Evolutionary conservation across 2,797 vertebrate species (phyloP).

Genomic region (Petrocephalus schoutedeni): DNA sequence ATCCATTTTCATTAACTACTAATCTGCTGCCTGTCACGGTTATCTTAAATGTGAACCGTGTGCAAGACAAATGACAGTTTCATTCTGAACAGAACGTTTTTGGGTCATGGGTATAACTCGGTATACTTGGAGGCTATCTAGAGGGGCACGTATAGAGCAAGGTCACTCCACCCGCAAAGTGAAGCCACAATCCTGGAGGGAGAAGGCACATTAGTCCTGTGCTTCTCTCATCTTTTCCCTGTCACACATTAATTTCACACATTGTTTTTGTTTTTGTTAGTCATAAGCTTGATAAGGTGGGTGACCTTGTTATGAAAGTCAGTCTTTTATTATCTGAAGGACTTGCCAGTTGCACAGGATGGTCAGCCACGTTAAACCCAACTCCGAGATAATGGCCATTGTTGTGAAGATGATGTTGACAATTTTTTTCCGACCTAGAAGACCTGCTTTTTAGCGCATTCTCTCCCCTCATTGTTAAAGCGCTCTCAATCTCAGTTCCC

Average conservation of each 20-base stretch:
- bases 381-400: neutral
- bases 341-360: neutral
- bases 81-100: neutral
- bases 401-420: neutral
- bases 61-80: neutral
- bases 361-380: neutral
- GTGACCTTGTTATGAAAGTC: neutral
- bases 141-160: neutral
- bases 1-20: neutral
- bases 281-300: neutral
- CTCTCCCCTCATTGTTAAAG: neutral
- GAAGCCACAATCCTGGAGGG: neutral
- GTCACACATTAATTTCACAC: neutral
- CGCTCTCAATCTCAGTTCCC: neutral
- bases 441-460: neutral
- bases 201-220: neutral
- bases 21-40: neutral
- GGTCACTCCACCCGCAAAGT: neutral
- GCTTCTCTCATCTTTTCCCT: neutral
- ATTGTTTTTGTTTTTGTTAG: neutral
- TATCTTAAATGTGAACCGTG: neutral
- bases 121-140: neutral
- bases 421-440: neutral
- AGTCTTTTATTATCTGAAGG: neutral
- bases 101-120: neutral